Evolutionary conservation across 1,140 invertebrate species (phyloP).

Genomic region (Sminthurides bifidus): DNA sequence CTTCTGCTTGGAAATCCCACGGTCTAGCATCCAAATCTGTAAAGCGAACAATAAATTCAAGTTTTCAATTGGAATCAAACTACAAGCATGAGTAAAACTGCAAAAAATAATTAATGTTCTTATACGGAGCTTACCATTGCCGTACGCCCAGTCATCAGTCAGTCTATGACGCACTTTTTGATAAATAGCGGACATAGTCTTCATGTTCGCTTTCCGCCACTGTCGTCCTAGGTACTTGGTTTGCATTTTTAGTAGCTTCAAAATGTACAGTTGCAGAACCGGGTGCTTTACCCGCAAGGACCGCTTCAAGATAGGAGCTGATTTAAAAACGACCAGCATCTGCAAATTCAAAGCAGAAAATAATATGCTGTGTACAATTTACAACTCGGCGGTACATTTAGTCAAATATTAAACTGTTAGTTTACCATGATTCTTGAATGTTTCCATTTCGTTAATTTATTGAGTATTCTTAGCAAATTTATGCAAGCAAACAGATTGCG

Average conservation of each 20-base stretch:
- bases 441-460: constrained; percentile 99
- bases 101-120: not conserved
- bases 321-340: constrained; percentile 99
- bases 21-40: constrained; percentile 88
- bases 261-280: constrained; percentile 95
- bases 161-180: constrained; percentile 87
- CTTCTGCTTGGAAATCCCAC: constrained; percentile 98
- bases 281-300: constrained; percentile 91
- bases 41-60: constrained; percentile 20
- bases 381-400: too few relatives aligned
- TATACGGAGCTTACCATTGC: constrained; percentile 58
- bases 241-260: constrained; percentile 98
- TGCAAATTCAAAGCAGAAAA: constrained; percentile 35
- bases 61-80: too few relatives aligned
- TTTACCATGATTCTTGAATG: constrained; percentile 92
- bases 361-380: too few relatives aligned
- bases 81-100: too few relatives aligned
- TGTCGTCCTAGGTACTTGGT: constrained; percentile 97
- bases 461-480: constrained; percentile 89
- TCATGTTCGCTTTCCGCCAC: constrained; percentile 99
- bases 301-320: constrained; percentile 92
- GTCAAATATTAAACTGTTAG: too few relatives aligned
- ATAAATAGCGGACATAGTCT: constrained; percentile 98
- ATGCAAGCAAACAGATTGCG: constrained; percentile 97
- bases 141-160: constrained; percentile 99